Conservation (phyloP, 2,888 invertebrate species). For the Andrena dorsata region DNA sequence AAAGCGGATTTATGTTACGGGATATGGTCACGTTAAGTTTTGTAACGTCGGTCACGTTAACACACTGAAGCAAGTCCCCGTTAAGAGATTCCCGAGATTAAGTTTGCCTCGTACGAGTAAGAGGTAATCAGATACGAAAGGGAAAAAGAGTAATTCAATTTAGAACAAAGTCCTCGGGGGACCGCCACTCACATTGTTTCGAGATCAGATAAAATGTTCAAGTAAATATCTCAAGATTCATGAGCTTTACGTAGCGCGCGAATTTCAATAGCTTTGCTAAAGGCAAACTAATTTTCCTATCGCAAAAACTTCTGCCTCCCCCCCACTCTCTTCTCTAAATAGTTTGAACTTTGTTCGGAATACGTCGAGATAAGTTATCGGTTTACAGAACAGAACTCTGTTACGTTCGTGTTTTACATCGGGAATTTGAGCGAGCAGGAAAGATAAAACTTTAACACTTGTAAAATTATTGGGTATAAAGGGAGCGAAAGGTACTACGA, state of each 20-base stretch:
- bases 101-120: background rate
- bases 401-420: slow-evolving; percentile 24
- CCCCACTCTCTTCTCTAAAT: too few species aligned
- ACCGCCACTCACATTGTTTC: slow-evolving; percentile 1
- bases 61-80: slow-evolving; percentile 40
- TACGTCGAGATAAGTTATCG: slow-evolving; percentile 44
- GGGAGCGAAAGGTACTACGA: background rate
- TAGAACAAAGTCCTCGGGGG: background rate
- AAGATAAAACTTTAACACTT: slow-evolving; percentile 21
- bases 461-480: slow-evolving; percentile 11
- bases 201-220: slow-evolving; percentile 26
- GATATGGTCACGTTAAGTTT: slow-evolving; percentile 59
- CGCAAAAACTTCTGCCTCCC: slow-evolving; percentile 12
- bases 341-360: slow-evolving; percentile 26
- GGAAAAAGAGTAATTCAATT: background rate
- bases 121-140: background rate
- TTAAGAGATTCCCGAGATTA: slow-evolving; percentile 16
- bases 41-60: slow-evolving; percentile 34
- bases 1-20: slow-evolving; percentile 62
- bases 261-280: slow-evolving; percentile 25
- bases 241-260: background rate
- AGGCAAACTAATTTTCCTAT: slow-evolving; percentile 38
- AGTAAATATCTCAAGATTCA: slow-evolving; percentile 14
- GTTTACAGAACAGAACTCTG: slow-evolving; percentile 20
- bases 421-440: slow-evolving; percentile 27